Base-by-base conservation (phyloP, 2,888 invertebrate species). In the Drosophila merina region DNA sequence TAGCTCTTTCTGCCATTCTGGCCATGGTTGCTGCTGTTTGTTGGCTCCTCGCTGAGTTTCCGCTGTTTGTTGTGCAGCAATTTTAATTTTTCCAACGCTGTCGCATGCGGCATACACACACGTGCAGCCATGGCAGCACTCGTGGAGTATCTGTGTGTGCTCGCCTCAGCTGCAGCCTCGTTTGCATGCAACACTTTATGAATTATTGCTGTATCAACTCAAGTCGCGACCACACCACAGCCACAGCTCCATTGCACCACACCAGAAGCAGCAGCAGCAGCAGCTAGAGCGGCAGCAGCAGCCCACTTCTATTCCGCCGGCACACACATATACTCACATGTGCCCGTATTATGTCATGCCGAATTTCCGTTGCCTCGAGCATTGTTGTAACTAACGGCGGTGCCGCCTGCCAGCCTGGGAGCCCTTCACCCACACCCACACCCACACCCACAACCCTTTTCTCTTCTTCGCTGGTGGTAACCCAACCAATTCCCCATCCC, bases 121-220 rank as follows among this genome's bases (percentile, higher is more conserved):
- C 28, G 12, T 6, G 2, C 36, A n/a, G 36, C n/a, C 5, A n/a
- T 36, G 36, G 25, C 44, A 44, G 33, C 5, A 8, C 14, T 42
- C 20, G 7, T 20, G 40, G 31, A 57, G 60, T 59, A 28, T 48
- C 33, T 72, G 63, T 67, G 48, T 69, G 60, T 70, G 57, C 74
- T 55, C 57, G 79, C 57, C 80, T 83, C 84, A 85, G 88, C 84
- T 88, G 88, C 78, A 86, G 76, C 78, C 81, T 88, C 86, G 86
- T 88, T 88, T 86, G 88, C 85, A 88, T 88, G 85, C 88, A 88
- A 88, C 85, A 86, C 82, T 88, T 88, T 88, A 88, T 86, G 85
- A 86, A 88, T 86, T 86, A 86, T 86, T 84, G 88, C 85, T 83
- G 85, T 83, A 85, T 85, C 86, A 85, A 86, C 88, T 86, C 84